Base-by-base conservation (phyloP, 2,888 invertebrate genomes). In the Synergus gifuensis region DNA sequence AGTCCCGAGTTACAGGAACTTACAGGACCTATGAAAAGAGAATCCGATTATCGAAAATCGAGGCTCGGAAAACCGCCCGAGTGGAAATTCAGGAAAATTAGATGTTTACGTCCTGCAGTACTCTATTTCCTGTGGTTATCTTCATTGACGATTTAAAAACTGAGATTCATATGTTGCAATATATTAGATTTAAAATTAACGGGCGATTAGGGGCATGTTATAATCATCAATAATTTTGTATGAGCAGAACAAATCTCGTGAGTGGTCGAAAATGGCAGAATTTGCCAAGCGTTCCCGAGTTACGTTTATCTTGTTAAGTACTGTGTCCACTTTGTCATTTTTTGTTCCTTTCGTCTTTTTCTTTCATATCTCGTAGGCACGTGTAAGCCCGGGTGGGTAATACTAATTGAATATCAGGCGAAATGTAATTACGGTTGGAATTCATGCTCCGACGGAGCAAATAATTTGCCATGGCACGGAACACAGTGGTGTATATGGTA, bases 341-440 rank as follows among this genome's bases (percentile, higher is more conserved):
- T 73, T 73, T 54, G 54, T 36, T 54, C 54, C 36, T 36, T n/a
- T 73, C 12, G 36, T 28, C n/a, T 73, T 54, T 54, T 73, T 36
- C 73, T 82, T 83, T 83, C 81, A 76, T 79, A 81, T 83, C 82
- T 63, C 67, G 76, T 81, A 82, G 78, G 78, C 82, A 79, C 78
- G 80, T 83, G 83, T 87, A 84, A 85, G 85, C 80, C 82, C 80
- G 85, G 83, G 83, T 86, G 84, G 88, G 89, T 89, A 90, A 90
- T 91, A 90, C 90, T 91, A 91, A 92, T 92, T 91, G 91, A 92
- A 92, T 92, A 92, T 92, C 91, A 90, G 88, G 88, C 90, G 87
- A 90, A 91, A 92, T 91, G 91, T 91, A 91, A 91, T 92, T 91
- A 92, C 90, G 89, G 89, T 89, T 89, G 89, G 90, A 91, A 92